Evolutionary conservation across 2,113 vertebrate species (phyloP).

Genomic region (Maylandia zebra): DNA sequence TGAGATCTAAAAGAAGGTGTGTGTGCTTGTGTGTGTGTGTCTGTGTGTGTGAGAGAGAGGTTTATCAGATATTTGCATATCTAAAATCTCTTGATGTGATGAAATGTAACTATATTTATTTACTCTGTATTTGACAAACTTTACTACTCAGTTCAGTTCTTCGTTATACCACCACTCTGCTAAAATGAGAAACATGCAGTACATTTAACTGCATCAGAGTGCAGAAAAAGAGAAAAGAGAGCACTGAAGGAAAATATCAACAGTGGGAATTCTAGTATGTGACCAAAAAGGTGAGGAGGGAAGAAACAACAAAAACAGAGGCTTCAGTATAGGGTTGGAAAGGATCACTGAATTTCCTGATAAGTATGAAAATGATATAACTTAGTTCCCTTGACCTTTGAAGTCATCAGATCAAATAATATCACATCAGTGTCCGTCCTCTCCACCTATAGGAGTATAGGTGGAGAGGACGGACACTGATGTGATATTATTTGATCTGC

Average conservation of each 20-base stretch:
- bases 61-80: not conserved
- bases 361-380: not conserved
- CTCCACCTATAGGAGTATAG: not conserved
- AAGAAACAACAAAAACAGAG: not conserved
- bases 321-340: not conserved
- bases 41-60: not conserved
- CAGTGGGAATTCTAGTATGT: not conserved
- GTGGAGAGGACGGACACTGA: too few species aligned
- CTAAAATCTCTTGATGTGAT: not conserved
- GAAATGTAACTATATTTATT: not conserved
- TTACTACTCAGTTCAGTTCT: not conserved
- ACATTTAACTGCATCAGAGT: not conserved
- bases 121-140: not conserved
- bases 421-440: not conserved
- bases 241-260: not conserved
- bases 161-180: too few species aligned
- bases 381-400: not conserved
- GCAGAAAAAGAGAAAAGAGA: not conserved
- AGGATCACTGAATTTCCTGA: not conserved
- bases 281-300: not conserved
- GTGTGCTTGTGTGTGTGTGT: not conserved
- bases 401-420: not conserved
- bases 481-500: too few species aligned
- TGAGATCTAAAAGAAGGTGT: slow-evolving; percentile 47
- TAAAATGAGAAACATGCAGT: not conserved